A percentile compares a stretch with the other conserved stretches of the same genome.
Conservation (phyloP, 2,888 invertebrate species). For the Drosophila kambysellisi region DNA sequence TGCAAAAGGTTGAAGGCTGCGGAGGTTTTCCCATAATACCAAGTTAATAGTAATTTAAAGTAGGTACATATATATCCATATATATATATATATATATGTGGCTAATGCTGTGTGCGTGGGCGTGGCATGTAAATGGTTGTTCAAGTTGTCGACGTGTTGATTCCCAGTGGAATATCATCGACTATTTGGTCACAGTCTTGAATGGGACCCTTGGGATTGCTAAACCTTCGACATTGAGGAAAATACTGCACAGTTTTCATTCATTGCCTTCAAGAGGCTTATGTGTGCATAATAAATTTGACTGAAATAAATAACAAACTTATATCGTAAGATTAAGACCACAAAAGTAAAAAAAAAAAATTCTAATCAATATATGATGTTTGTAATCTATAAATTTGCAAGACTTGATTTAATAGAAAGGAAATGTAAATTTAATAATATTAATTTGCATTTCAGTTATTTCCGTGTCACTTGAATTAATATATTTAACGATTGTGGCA, state of each 20-base stretch:
- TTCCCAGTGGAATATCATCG: slow-evolving; percentile 31
- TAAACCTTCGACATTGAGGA: slow-evolving; percentile 20
- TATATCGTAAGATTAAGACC: slow-evolving; percentile 3
- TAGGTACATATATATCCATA: slow-evolving; percentile 4
- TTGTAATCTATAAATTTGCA: neutral
- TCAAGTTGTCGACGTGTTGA: slow-evolving; percentile 30
- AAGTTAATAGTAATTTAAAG: slow-evolving; percentile 51
- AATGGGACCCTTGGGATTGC: slow-evolving; percentile 38
- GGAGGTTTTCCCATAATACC: slow-evolving; percentile 8
- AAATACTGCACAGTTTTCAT: slow-evolving; percentile 21
- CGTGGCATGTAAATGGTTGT: slow-evolving; percentile 41
- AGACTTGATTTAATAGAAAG: neutral
- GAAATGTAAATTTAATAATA: neutral
- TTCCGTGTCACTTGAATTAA: neutral
- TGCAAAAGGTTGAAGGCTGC: slow-evolving; percentile 35
- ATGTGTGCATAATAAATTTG: slow-evolving; percentile 13
- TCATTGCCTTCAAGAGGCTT: neutral
- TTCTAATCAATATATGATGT: neutral
- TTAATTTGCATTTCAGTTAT: neutral
- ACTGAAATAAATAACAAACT: slow-evolving; percentile 5
- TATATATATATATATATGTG: slow-evolving; percentile 10
- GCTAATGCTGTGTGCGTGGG: slow-evolving; percentile 34
- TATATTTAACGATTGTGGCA: too few species aligned
- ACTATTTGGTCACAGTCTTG: slow-evolving; percentile 16
- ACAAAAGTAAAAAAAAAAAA: neutral